Base-by-base conservation (phyloP, 2,797 vertebrate genomes). In the Pangasius mekongensis region DNA sequence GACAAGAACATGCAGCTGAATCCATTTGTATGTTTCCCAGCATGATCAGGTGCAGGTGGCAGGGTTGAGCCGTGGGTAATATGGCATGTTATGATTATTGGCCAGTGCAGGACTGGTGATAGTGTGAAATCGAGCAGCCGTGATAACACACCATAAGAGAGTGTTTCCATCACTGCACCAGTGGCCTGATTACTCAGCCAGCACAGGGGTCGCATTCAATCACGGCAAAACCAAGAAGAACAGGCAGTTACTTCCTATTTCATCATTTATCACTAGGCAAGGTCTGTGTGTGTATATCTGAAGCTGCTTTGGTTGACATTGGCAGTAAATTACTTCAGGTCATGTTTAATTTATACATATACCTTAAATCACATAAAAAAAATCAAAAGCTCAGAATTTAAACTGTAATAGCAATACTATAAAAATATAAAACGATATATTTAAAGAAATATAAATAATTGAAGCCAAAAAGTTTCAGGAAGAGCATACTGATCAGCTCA, bases 121-220 rank as follows among this genome's bases (percentile, higher is more conserved):
- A 92, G 92, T 91, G 91, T 92, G 87, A 94, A 93, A 92, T 94
- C 90, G 91, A 92, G 91, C 90, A 92, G 84, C 89, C 66, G 89
- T 94, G 95, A 95, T 95, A 94, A 93, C 93, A 94, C 93, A 92
- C n/a, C n/a, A 62, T 86, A 58, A 83, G 76, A 74, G 16, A n/a
- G 58, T 81, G 91, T 92, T 92, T 92, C 92, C 94, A 93, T 86
- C 83, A 89, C 89, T 85, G 78, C 52, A 84, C 56, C 74, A 88
- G 87, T 49, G 76, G 77, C 62, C 67, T 84, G 39, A 20, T 84
- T 86, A 81, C 86, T 89, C 86, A 71, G 43, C 76, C 67, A 87
- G 43, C 36, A 54, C 24, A 85, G 82, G 14, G 49, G 56, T 85
- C 39, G 36, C 36, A 89, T 83, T 87, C 86, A 85, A 64, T 87